Evolutionary conservation across 2,888 invertebrate genomes (phyloP).

Genomic region (Meghimatium bilineatum): DNA sequence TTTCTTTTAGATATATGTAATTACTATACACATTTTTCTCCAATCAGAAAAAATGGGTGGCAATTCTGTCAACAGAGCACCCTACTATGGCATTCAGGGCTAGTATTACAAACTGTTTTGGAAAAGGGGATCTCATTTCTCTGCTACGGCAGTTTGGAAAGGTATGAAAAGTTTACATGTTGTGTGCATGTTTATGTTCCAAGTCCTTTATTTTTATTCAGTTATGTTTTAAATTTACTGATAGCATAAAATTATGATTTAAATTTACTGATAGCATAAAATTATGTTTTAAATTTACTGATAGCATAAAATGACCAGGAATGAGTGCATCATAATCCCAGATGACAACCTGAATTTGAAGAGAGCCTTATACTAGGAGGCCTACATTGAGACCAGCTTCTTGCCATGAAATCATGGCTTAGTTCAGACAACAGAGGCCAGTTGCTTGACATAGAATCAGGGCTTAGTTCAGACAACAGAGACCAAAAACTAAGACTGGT

Average conservation of each 20-base stretch:
- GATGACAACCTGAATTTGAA: no score
- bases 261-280: neutral
- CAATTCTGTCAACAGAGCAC: conserved; percentile 93
- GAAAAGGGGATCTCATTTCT: conserved; percentile 97
- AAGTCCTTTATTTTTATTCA: neutral
- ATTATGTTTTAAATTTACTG: neutral
- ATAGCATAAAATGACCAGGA: no score
- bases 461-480: no score
- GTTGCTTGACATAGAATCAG: no score
- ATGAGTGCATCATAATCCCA: no score
- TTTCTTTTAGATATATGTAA: neutral
- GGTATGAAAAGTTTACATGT: conserved; percentile 61
- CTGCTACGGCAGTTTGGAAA: conserved; percentile 95
- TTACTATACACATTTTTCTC: conserved; percentile 36
- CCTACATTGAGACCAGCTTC: no score
- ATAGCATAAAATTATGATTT: neutral
- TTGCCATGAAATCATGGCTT: no score
- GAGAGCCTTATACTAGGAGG: no score
- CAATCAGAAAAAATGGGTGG: conserved; percentile 91
- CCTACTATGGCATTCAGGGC: conserved; percentile 99
- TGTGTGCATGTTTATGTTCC: neutral
- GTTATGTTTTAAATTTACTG: neutral
- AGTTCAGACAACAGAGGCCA: no score
- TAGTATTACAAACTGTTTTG: conserved; percentile 98
- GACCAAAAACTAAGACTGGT: no score